Evolutionary conservation across 2,797 vertebrate genomes (phyloP), one percentile per base, ranked within the genome.

Genomic region (Cossypha caffra): DNA sequence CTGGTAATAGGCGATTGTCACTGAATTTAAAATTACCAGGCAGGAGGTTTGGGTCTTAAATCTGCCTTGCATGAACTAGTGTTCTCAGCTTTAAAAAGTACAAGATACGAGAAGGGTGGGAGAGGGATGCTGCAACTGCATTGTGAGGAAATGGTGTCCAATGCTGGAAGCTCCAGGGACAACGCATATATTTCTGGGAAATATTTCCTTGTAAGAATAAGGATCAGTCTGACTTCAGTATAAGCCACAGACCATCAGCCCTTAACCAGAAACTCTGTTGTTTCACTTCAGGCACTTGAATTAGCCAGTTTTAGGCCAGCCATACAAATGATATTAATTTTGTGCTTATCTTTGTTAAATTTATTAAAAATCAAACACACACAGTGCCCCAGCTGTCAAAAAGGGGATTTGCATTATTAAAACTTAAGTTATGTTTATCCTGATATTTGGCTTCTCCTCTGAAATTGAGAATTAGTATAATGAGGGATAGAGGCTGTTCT

Each of bases 381-480:
- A n/a, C 63, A 66, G 14, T 59, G 87, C 55, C 24, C 16, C 86
- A 88, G 73, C 77, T 92, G 73, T 92, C 82, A 79, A 72, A 95
- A 88, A 45, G 28, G 48, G 63, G 51, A 95, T 95, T 77, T 88
- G 5, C 45, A 84, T 86, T 76, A 86, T 88, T 81, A 84, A 91
- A 94, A 63, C 45, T 64, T 82, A 81, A 89, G 47, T 83, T 83
- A 66, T 42, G 16, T 81, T 91, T 94, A 95, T 95, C 79, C 69
- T 75, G 43, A 40, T 90, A 75, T 83, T 94, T 95, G 89, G 63
- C 71, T 92, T 93, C 81, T 90, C 47, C 15, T 92, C 81, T 92
- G 79, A 91, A 86, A 78, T 13, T 71, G 54, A 91, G 81, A 94
- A 91, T 90, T 86, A 88, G 26, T 48, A 58, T 71, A 93, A 81